Evolutionary conservation across 2,797 vertebrate genomes (phyloP).

Genomic region (Diplodus sargus): DNA sequence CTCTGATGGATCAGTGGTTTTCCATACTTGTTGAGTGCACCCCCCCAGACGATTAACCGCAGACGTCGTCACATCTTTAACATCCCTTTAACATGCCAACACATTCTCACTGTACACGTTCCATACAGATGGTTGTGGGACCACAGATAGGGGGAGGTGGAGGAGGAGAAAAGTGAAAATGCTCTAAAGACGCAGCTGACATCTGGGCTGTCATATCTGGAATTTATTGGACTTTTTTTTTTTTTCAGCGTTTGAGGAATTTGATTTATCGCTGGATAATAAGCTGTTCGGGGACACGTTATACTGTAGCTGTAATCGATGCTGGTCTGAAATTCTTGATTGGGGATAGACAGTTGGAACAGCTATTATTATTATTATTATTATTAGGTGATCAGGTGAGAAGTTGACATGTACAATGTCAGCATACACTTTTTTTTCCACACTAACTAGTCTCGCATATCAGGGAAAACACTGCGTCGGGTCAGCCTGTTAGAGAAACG

Average conservation of each 20-base stretch:
- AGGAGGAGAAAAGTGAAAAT: slow-evolving; percentile 10
- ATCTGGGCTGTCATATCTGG: slow-evolving; percentile 42
- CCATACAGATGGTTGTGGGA: slow-evolving; percentile 15
- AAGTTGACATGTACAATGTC: slow-evolving; percentile 21
- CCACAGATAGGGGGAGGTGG: too few species aligned
- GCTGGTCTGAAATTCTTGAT: slow-evolving; percentile 18
- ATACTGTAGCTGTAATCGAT: slow-evolving; percentile 13
- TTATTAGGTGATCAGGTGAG: slow-evolving; percentile 44
- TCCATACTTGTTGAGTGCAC: slow-evolving; percentile 1
- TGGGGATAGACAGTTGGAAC: slow-evolving; percentile 5
- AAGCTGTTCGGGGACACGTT: slow-evolving; percentile 25
- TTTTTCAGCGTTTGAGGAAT: slow-evolving; percentile 17
- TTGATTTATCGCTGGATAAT: slow-evolving; percentile 38
- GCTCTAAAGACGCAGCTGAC: slow-evolving; percentile 56
- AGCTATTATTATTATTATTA: not conserved
- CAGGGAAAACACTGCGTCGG: slow-evolving; percentile 62
- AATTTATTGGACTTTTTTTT: slow-evolving; percentile 44
- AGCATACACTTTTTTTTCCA: slow-evolving; percentile 13
- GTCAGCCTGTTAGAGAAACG: slow-evolving; percentile 14
- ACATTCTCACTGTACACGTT: slow-evolving; percentile 13
- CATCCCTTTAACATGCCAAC: slow-evolving; percentile 10
- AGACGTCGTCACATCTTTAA: slow-evolving; percentile 4
- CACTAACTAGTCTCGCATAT: slow-evolving; percentile 45
- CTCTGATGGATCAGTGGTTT: slow-evolving; percentile 9
- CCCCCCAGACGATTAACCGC: slow-evolving; percentile 13